Percentiles rank a stretch among this genome's conserved stretches.
Evolutionary conservation across 2,797 vertebrate genomes (phyloP).

Genomic region (Gobio occitaniae): DNA sequence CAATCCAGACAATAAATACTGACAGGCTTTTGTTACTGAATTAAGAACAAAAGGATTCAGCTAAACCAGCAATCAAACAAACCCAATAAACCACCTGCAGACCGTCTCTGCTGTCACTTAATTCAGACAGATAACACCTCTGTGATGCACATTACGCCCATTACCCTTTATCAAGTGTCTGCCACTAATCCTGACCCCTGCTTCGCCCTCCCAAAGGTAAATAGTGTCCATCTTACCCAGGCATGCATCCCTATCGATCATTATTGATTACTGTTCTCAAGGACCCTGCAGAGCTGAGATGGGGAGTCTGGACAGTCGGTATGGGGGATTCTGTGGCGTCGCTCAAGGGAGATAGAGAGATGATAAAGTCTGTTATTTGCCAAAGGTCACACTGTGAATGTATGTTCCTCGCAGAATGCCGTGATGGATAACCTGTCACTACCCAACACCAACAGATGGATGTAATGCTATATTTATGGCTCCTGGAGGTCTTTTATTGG

Average conservation of each 20-base stretch:
- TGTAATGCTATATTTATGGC: neutral
- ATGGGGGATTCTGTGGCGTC: constrained; percentile 37
- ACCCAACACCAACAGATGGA: constrained; percentile 18
- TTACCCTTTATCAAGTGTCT: constrained; percentile 52
- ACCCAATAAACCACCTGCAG: constrained; percentile 22
- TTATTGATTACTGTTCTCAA: constrained; percentile 51
- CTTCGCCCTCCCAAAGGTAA: constrained; percentile 30
- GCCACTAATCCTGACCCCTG: constrained; percentile 40
- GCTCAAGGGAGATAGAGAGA: constrained; percentile 12
- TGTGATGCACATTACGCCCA: constrained; percentile 21
- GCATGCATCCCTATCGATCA: constrained; percentile 31
- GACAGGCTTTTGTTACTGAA: neutral
- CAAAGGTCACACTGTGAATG: constrained; percentile 44
- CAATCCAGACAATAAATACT: constrained; percentile 10
- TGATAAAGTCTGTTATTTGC: constrained; percentile 41
- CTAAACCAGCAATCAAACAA: constrained; percentile 23
- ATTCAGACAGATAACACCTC: constrained; percentile 26
- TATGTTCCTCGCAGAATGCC: constrained; percentile 27
- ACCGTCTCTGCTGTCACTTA: constrained; percentile 17
- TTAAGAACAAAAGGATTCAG: constrained; percentile 15
- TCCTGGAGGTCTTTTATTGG: neutral
- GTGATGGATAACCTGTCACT: constrained; percentile 39
- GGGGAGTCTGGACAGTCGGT: constrained; percentile 35
- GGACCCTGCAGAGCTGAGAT: constrained; percentile 39
- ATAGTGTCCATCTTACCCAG: constrained; percentile 40